Conservation (phyloP, 2,888 invertebrate genomes). For the Aphelenchoides bicaudatus region DNA sequence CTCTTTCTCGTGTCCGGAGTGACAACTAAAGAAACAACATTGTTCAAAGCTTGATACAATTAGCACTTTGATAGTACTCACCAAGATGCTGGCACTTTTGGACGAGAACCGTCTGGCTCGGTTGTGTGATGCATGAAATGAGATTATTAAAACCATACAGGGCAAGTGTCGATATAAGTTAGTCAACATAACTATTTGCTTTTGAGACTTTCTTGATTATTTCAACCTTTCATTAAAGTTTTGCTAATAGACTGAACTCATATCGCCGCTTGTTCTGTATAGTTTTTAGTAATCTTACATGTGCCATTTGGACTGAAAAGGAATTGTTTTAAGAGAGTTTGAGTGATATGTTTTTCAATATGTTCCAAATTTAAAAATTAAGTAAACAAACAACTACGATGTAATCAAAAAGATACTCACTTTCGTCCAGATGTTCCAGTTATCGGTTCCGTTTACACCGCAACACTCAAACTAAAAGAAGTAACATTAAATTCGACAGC, state of each 20-base stretch:
- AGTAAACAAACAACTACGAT: too few species aligned
- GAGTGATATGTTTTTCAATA: background rate
- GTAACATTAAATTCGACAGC: too few species aligned
- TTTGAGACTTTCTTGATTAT: too few species aligned
- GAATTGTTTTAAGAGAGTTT: background rate
- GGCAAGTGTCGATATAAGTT: too few species aligned
- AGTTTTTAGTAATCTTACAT: slow-evolving; percentile 57
- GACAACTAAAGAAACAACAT: slow-evolving; percentile 17
- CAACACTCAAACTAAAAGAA: slow-evolving; percentile 56
- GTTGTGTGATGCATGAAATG: too few species aligned
- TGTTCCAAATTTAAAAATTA: too few species aligned
- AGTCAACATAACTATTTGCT: too few species aligned
- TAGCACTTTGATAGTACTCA: slow-evolving; percentile 18
- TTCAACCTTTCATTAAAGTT: too few species aligned
- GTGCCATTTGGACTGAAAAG: slow-evolving; percentile 56
- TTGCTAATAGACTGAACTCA: too few species aligned
- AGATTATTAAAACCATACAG: too few species aligned
- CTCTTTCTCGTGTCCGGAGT: slow-evolving; percentile 20
- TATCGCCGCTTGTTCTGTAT: slow-evolving; percentile 26
- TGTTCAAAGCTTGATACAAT: background rate
- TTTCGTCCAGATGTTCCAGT: slow-evolving; percentile 55
- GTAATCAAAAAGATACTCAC: too few species aligned
- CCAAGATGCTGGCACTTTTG: slow-evolving; percentile 35
- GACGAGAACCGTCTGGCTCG: slow-evolving; percentile 13
- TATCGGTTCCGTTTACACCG: slow-evolving; percentile 57